Conservation (phyloP, 1,140 invertebrate species). For the Triops cancriformis region DNA sequence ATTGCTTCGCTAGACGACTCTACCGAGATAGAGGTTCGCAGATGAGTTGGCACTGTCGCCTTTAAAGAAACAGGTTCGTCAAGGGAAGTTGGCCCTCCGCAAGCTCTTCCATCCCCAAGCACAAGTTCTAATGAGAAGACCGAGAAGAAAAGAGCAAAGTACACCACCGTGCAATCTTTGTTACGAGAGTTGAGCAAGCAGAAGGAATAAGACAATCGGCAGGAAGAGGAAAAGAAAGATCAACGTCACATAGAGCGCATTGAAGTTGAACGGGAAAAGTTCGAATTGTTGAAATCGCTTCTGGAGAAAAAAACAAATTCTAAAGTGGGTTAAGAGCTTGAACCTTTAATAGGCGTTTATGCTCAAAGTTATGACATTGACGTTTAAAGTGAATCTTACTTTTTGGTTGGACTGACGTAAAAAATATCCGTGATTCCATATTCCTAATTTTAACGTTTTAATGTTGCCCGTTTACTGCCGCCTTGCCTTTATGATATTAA, state of each 20-base stretch:
- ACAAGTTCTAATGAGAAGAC: neutral
- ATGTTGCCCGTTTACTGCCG: neutral
- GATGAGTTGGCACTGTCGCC: neutral
- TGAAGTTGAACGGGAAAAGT: neutral
- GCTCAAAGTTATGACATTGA: neutral
- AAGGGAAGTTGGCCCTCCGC: neutral
- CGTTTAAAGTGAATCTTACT: neutral
- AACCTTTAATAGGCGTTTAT: neutral
- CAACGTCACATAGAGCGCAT: neutral
- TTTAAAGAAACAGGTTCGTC: neutral
- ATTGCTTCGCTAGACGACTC: neutral
- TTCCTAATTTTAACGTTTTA: no score
- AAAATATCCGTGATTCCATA: neutral
- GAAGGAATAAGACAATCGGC: neutral
- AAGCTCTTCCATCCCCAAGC: neutral
- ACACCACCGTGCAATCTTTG: neutral
- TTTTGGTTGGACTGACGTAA: neutral
- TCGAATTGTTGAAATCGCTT: neutral
- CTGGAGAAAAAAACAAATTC: neutral
- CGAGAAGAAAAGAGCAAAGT: neutral
- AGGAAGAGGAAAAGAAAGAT: neutral
- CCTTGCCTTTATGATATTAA: neutral
- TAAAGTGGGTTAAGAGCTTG: neutral
- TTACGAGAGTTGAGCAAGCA: neutral
- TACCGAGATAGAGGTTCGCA: neutral